Evolutionary conservation across 2,113 vertebrate species (phyloP).

Genomic region (Hoplias malabaricus): DNA sequence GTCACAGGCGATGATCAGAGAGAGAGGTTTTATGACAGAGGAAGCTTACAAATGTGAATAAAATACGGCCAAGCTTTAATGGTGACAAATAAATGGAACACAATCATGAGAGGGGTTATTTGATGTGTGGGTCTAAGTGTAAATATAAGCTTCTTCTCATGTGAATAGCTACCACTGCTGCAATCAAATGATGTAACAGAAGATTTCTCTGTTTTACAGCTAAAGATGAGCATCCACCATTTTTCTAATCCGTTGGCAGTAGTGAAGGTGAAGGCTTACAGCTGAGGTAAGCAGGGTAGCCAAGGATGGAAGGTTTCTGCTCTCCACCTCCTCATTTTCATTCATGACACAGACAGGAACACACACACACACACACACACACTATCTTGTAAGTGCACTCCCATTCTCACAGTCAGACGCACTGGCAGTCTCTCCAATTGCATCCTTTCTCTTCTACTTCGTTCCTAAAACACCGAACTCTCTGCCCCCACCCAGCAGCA

Average conservation of each 20-base stretch:
- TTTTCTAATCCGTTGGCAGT: neutral
- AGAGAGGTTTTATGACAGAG: constrained; percentile 14
- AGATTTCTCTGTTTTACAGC: constrained; percentile 1
- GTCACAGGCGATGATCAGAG: neutral
- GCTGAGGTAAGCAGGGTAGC: constrained; percentile 54
- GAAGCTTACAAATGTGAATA: neutral
- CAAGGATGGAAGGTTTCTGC: constrained; percentile 46
- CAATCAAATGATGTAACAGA: neutral
- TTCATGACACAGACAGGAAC: constrained; percentile 74
- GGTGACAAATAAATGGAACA: neutral
- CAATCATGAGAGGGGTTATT: neutral
- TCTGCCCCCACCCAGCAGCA: neutral
- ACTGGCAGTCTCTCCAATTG: constrained; percentile 41
- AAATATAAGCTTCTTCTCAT: neutral
- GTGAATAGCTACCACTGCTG: neutral
- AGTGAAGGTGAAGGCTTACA: constrained; percentile 43
- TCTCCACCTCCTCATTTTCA: constrained; percentile 69
- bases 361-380: constrained; percentile 56
- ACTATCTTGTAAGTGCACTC: constrained; percentile 36
- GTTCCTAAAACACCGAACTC: neutral
- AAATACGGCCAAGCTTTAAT: neutral
- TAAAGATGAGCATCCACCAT: neutral
- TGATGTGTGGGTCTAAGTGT: neutral
- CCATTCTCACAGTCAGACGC: constrained; percentile 47
- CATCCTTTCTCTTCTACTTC: neutral